Evolutionary conservation across 1,140 invertebrate species (phyloP).

Genomic region (Eriocheir sinensis): DNA sequence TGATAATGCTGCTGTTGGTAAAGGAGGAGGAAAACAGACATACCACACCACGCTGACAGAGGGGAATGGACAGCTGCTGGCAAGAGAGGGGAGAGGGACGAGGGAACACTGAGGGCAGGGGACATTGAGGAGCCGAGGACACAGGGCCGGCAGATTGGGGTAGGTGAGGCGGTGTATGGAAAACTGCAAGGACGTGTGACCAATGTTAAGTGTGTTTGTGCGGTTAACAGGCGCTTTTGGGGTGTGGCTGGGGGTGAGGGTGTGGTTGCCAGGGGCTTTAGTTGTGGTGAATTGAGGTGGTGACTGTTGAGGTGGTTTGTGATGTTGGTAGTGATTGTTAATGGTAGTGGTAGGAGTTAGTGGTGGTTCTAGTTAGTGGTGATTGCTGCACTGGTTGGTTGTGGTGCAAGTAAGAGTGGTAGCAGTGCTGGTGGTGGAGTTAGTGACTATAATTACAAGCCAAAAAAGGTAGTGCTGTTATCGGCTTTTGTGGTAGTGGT

Average conservation of each 20-base stretch:
- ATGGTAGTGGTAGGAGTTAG: not conserved
- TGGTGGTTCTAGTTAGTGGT: not conserved
- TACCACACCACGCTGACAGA: not conserved
- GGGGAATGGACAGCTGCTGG: not conserved
- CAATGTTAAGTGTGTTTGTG: not conserved
- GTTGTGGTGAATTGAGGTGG: not conserved
- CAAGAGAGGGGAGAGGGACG: too few relatives aligned
- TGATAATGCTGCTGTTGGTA: not conserved
- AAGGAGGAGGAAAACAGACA: not conserved
- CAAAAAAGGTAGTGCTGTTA: not conserved
- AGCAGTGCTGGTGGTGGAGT: not conserved
- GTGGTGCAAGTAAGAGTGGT: not conserved
- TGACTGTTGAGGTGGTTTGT: not conserved
- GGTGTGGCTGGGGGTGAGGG: not conserved
- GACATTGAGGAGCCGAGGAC: not conserved
- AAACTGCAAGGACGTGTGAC: not conserved
- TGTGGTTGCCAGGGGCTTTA: not conserved
- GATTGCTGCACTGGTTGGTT: not conserved
- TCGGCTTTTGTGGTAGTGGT: not conserved
- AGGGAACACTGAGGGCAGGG: too few relatives aligned
- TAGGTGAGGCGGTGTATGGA: not conserved
- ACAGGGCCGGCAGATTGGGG: not conserved
- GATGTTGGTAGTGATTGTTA: not conserved
- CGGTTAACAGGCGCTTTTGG: not conserved
- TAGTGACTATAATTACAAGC: not conserved